Percentiles rank a stretch among this genome's conserved stretches.
Conservation (phyloP, 2,888 invertebrate genomes). For the Agrotis ipsilon region DNA sequence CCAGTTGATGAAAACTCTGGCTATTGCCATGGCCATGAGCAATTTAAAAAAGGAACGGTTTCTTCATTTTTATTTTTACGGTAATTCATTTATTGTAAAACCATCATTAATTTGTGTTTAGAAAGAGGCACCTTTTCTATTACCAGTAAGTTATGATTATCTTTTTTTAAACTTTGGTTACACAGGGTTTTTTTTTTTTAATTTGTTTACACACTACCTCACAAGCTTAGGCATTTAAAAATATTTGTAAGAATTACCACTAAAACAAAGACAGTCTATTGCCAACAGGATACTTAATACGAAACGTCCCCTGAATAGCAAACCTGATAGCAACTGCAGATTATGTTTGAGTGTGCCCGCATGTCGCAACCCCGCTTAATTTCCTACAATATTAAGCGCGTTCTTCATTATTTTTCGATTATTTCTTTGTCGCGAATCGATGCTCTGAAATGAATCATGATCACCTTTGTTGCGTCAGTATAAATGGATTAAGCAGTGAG, state of each 20-base stretch:
- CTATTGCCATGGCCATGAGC: constrained; percentile 26
- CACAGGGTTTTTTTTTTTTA: no score
- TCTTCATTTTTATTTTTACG: no score
- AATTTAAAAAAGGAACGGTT: no score
- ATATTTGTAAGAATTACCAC: neutral
- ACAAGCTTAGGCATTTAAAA: no score
- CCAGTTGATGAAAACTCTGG: constrained; percentile 57
- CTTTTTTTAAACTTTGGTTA: no score
- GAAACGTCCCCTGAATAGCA: constrained; percentile 74
- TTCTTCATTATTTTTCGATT: constrained; percentile 78
- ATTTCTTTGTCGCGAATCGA: constrained; percentile 66
- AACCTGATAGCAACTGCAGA: constrained; percentile 84
- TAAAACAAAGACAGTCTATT: constrained; percentile 23
- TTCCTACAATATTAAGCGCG: constrained; percentile 73
- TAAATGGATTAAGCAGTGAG: constrained; percentile 21
- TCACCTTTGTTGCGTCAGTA: constrained; percentile 35
- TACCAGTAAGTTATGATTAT: no score
- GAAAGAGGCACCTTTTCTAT: no score
- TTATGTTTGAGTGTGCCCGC: constrained; percentile 85
- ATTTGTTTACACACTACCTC: no score
- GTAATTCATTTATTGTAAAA: no score
- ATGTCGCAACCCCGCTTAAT: constrained; percentile 81
- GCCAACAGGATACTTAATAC: constrained; percentile 65
- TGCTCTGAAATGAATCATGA: constrained; percentile 23
- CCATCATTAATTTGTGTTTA: no score